These are phyloP conservation scores for Palaemon carinicauda DNA, from an alignment of 1,140 invertebrate genomes.

Conservation along the genomic window DNA sequence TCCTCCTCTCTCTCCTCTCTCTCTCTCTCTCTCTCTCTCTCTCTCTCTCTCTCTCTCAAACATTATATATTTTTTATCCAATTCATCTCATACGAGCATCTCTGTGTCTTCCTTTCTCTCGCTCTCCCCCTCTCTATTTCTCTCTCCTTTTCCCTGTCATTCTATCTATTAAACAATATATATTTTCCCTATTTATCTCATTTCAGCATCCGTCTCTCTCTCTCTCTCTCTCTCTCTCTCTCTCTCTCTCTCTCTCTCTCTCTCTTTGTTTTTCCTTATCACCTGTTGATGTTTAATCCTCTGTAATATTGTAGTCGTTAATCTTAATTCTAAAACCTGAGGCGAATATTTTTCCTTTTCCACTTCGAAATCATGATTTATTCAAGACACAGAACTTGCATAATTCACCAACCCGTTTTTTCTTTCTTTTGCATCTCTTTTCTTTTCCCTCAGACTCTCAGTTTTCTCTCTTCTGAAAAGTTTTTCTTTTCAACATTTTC, in stretches of 20 bases:
- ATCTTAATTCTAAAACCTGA: not conserved
- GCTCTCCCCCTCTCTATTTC: constrained; percentile 1
- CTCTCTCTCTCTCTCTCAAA: not conserved
- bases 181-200: too few species aligned
- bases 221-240: not conserved
- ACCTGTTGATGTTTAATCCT: not conserved
- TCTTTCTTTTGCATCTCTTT: not conserved
- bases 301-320: not conserved
- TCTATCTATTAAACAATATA: too few species aligned
- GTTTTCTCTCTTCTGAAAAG: not conserved
- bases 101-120: not conserved
- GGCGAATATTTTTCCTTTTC: not conserved
- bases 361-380: not conserved
- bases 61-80: not conserved
- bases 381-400: not conserved
- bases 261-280: not conserved
- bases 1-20: not conserved
- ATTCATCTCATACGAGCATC: not conserved
- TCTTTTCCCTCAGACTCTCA: not conserved
- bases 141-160: not conserved
- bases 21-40: not conserved
- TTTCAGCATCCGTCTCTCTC: not conserved
- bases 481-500: not conserved
- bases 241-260: not conserved
- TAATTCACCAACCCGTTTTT: not conserved